phyloP scores from a whole-genome alignment of 2,113 vertebrate genomes.

The Thermophis baileyi region DNA sequence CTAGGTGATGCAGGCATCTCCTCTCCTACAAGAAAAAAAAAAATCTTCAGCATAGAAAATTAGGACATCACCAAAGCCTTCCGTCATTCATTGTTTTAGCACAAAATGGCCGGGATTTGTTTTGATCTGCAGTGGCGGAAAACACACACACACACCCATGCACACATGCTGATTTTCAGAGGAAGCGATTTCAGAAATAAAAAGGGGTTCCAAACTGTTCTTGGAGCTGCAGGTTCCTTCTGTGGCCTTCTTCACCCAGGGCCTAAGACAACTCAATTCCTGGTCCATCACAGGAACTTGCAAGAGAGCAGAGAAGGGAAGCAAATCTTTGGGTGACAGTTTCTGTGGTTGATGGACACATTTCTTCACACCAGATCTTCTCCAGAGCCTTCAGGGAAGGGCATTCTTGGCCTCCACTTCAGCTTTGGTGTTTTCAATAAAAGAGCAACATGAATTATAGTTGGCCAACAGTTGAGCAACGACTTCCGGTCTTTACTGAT shows the following conservation, averaged over 20 bases:
- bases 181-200: background rate
- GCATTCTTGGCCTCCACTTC: background rate
- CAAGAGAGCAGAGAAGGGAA: background rate
- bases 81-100: background rate
- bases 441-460: background rate
- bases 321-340: background rate
- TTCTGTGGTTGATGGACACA: background rate
- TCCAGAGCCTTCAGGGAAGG: background rate
- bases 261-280: background rate
- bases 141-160: background rate
- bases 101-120: background rate
- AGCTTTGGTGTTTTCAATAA: background rate
- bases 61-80: background rate
- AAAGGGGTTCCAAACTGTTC: background rate
- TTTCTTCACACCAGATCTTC: background rate
- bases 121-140: background rate
- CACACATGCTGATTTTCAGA: background rate
- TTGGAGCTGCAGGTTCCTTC: background rate
- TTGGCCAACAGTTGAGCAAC: background rate
- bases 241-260: background rate
- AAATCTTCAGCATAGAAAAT: background rate
- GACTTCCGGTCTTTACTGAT: background rate
- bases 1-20: background rate
- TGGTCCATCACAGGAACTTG: background rate
- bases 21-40: background rate